Conservation (phyloP, 2,113 vertebrate genomes). For the Eupsittula cactorum region DNA sequence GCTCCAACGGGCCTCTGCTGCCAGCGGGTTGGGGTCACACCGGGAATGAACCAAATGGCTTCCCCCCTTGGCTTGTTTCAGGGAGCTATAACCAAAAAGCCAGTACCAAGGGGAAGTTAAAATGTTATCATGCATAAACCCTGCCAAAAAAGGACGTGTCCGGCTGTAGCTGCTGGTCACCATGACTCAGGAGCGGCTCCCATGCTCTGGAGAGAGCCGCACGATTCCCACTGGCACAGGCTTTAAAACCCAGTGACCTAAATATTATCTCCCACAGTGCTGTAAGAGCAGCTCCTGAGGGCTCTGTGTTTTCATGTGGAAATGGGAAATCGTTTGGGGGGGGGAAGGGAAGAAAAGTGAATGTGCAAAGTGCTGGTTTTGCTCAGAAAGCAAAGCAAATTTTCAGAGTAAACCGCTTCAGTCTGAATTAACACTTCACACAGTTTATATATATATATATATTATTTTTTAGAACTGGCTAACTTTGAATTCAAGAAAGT, state of each 20-base stretch:
- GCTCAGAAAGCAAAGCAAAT: not conserved
- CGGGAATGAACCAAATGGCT: not conserved
- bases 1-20: not conserved
- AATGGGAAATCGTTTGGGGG: not conserved
- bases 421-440: not conserved
- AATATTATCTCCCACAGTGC: not conserved
- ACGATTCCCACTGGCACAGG: not conserved
- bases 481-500: not conserved
- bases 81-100: not conserved
- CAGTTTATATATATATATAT: not conserved
- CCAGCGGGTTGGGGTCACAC: not conserved
- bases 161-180: not conserved
- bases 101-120: not conserved
- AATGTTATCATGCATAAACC: not conserved
- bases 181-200: not conserved
- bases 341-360: not conserved
- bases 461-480: not conserved
- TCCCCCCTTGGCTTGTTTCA: not conserved
- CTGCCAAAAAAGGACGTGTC: not conserved
- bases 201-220: not conserved
- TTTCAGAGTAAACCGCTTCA: not conserved
- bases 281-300: not conserved
- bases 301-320: not conserved
- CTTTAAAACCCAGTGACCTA: conserved; percentile 56
- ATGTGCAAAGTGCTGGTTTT: not conserved